Conservation (phyloP, 2,797 vertebrate genomes). For the Corythornis leucogaster region DNA sequence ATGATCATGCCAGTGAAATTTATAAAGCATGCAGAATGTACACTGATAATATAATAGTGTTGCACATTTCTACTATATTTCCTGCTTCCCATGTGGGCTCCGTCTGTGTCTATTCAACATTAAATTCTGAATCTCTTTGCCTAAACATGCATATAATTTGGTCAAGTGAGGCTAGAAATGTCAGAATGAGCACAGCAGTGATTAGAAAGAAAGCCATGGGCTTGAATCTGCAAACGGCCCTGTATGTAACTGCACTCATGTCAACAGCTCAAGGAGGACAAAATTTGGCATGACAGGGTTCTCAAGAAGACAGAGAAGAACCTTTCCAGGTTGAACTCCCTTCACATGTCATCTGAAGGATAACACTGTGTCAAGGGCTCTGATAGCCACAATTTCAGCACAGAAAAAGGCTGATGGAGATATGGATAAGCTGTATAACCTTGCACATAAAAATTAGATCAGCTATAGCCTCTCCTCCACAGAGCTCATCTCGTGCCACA, state of each 20-base stretch:
- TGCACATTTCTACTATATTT: slow-evolving; percentile 23
- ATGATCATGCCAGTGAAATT: slow-evolving; percentile 18
- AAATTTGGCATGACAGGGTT: neutral
- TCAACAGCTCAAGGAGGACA: neutral
- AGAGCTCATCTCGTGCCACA: fast-evolving
- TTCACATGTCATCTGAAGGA: neutral
- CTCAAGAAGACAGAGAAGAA: neutral
- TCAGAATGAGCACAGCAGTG: neutral
- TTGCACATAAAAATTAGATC: neutral
- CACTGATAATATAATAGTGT: slow-evolving; percentile 22
- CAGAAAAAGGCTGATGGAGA: neutral
- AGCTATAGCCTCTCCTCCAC: neutral
- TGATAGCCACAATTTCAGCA: neutral
- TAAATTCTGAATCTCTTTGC: neutral
- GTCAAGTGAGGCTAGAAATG: neutral
- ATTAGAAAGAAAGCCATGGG: neutral
- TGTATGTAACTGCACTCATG: neutral
- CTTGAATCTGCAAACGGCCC: neutral
- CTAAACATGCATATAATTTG: neutral
- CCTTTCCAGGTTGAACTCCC: neutral
- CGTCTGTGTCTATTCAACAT: slow-evolving; percentile 11
- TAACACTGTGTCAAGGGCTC: neutral
- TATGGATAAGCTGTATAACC: neutral
- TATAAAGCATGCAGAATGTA: slow-evolving; percentile 46
- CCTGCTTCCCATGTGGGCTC: slow-evolving; percentile 25